Evolutionary conservation across 2,888 invertebrate species (phyloP).

Genomic region (Ellobium chinense): DNA sequence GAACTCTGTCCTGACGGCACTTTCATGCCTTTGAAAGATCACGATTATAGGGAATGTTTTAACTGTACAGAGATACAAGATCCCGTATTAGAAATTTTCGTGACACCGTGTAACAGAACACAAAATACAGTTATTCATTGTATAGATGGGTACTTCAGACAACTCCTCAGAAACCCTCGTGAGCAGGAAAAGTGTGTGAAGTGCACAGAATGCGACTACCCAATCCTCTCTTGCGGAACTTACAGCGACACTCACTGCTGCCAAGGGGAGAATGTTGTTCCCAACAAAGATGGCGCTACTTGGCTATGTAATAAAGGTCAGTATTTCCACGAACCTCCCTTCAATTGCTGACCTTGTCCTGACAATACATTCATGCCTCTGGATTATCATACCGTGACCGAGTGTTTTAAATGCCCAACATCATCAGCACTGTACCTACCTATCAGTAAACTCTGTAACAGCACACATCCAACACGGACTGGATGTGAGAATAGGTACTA

Average conservation of each 20-base stretch:
- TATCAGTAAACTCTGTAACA: not conserved
- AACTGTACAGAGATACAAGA: not conserved
- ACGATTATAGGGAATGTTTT: not conserved
- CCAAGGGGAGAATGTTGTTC: not conserved
- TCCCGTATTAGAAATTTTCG: not conserved
- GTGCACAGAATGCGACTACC: not conserved
- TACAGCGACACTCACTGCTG: not conserved
- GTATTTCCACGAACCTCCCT: not conserved
- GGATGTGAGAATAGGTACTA: not conserved
- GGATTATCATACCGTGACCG: not conserved
- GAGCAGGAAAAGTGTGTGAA: not conserved
- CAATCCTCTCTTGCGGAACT: not conserved
- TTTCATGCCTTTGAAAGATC: not conserved
- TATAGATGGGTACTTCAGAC: not conserved
- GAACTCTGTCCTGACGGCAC: not conserved
- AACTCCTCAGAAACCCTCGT: not conserved
- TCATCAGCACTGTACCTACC: not conserved
- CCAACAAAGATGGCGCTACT: not conserved
- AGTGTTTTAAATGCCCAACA: no score
- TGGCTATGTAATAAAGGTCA: not conserved
- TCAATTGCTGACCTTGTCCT: not conserved
- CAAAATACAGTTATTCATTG: not conserved
- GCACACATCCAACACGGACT: not conserved
- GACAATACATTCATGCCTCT: not conserved
- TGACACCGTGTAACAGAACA: not conserved